A percentile compares a stretch with the other conserved stretches of the same genome.
These are phyloP conservation scores for Chymomyza costata DNA, from an alignment of 1,140 invertebrate genomes.

Conservation along the genomic window DNA sequence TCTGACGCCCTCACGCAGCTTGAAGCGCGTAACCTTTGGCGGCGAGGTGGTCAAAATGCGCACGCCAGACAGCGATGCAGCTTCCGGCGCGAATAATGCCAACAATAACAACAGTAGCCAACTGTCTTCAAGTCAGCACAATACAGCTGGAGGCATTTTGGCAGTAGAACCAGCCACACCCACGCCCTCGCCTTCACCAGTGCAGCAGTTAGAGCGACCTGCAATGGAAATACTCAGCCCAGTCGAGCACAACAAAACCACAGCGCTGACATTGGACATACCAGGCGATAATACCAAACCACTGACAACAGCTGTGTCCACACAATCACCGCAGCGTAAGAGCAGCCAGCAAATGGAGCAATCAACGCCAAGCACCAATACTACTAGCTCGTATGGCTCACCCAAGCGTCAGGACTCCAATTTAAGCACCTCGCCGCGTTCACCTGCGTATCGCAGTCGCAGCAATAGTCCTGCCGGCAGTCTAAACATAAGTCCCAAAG, in stretches of 20 bases:
- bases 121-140: neutral
- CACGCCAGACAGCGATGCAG: slow-evolving; percentile 86
- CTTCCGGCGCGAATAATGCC: slow-evolving; percentile 32
- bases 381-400: neutral
- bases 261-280: slow-evolving; percentile 54
- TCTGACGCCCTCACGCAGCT: slow-evolving; percentile 74
- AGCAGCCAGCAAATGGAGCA: slow-evolving; percentile 1
- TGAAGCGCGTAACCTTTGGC: slow-evolving; percentile 85
- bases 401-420: slow-evolving; percentile 7
- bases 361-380: neutral
- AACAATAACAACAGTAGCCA: slow-evolving; percentile 36
- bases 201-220: neutral
- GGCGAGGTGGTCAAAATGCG: slow-evolving; percentile 88
- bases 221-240: neutral
- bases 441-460: slow-evolving; percentile 63
- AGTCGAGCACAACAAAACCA: slow-evolving; percentile 17
- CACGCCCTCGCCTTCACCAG: neutral
- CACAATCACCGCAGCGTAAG: slow-evolving; percentile 14
- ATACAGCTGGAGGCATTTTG: slow-evolving; percentile 1
- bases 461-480: slow-evolving; percentile 75
- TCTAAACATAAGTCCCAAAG: slow-evolving; percentile 75
- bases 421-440: slow-evolving; percentile 28
- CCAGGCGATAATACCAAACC: slow-evolving; percentile 68
- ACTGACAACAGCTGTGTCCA: slow-evolving; percentile 23
- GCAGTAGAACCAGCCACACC: neutral